Evolutionary conservation across 2,113 vertebrate species (phyloP).

Genomic region (Carettochelys insculpta): DNA sequence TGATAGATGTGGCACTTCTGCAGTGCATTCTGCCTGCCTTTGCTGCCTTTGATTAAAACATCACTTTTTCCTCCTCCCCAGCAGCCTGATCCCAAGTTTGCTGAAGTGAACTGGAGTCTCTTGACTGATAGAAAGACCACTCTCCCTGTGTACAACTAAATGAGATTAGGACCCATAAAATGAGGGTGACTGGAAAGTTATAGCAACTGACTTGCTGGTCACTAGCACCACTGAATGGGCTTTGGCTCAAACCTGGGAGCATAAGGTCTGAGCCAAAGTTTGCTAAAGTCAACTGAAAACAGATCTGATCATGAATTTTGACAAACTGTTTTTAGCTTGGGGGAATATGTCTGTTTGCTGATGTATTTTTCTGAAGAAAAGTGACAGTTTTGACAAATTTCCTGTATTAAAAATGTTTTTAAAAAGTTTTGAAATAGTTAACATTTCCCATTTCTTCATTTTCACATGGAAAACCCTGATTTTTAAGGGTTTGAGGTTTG

Average conservation of each 20-base stretch:
- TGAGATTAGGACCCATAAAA: neutral
- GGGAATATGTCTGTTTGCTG: neutral
- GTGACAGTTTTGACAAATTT: neutral
- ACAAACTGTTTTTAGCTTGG: fast-evolving
- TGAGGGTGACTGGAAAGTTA: neutral
- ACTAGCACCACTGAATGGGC: neutral
- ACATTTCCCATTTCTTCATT: too few species aligned
- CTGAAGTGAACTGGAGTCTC: neutral
- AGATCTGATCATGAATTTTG: neutral
- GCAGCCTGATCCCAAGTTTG: neutral
- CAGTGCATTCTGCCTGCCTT: neutral
- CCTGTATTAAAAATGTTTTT: too few species aligned
- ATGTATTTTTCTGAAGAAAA: neutral
- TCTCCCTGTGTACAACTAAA: neutral
- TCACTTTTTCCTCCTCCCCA: neutral
- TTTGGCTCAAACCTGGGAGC: neutral
- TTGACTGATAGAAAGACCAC: neutral
- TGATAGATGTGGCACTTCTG: neutral
- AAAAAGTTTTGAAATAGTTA: too few species aligned
- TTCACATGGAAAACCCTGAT: too few species aligned
- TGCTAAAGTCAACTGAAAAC: neutral
- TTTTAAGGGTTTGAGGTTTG: too few species aligned
- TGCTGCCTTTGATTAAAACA: neutral
- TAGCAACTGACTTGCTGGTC: neutral
- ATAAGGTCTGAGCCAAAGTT: neutral